Evolutionary conservation across 2,113 vertebrate species (phyloP), one percentile per base, ranked within the genome.

Genomic region (Pomatostomus ruficeps): DNA sequence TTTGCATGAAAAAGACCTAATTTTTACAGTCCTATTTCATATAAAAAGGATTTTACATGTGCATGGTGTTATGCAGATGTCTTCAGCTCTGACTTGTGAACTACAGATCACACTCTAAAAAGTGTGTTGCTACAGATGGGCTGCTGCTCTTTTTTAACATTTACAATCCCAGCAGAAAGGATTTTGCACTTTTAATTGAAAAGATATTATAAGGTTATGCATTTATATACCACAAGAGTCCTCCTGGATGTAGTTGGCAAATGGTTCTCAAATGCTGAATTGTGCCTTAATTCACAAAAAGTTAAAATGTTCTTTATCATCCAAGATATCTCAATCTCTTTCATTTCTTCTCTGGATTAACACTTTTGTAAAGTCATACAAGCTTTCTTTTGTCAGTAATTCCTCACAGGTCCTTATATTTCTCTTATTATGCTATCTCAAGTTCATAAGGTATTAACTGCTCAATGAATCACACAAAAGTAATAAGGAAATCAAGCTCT

Each of bases 101-200:
- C 75, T 93, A 46, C 67, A 89, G 91, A 91, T 94, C 72, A 77
- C 87, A 75, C 85, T 94, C 45, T 59, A 9, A 59, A 72, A 93
- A 65, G 72, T 63, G 51, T 68, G 68, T 88, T 67, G 42, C 43
- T 57, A 36, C 48, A 29, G 38, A 87, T 74, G 48, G n/a, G 36
- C 36, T 78, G 48, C 33, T 73, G n/a, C 8, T 83, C 9, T 35
- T 38, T 80, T 81, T 24, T 45, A 55, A 21, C 1, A 2, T 65
- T 49, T 29, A 55, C 31, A 91, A 75, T 75, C 21, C 75, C 51
- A 66, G 22, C 51, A 80, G 48, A 66, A 74, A 85, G 29, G 42
- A 81, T 80, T 85, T 71, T 75, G 24, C 57, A 16, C 24, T 54
- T 75, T 22, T 55, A 85, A 55, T 77, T 45, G 26, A 52, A 70